These are phyloP conservation scores for Myathropa florea DNA, from an alignment of 2,888 invertebrate genomes.

Conservation along the genomic window DNA sequence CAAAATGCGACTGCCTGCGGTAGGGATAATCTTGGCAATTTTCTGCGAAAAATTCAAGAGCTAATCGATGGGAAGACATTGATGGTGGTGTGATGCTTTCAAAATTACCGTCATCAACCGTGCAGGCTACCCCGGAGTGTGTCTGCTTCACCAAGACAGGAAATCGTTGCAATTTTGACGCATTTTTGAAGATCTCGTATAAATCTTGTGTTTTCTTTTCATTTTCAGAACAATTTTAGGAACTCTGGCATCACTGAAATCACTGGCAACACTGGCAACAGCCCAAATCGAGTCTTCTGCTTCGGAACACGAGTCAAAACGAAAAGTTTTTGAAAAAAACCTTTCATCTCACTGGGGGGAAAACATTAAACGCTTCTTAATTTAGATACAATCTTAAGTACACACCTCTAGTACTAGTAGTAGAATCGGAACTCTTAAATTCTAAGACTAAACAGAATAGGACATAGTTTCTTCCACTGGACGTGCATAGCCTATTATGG, in stretches of 20 bases:
- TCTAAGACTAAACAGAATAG: conserved; percentile 19
- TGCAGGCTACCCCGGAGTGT: too few relatives aligned
- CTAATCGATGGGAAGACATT: not conserved
- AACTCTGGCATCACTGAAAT: not conserved
- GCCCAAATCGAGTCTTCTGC: not conserved
- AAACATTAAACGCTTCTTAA: conserved; percentile 63
- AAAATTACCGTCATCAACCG: not conserved
- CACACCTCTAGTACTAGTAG: conserved; percentile 30
- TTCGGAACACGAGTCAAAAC: not conserved
- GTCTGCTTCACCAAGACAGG: too few relatives aligned
- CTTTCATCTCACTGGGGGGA: conserved; percentile 59
- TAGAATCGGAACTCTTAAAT: conserved; percentile 14
- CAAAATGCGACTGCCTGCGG: not conserved
- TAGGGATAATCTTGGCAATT: conserved; percentile 18
- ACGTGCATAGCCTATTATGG: conserved; percentile 59
- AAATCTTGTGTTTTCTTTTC: not conserved
- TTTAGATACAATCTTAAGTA: conserved; percentile 37
- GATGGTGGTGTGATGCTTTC: not conserved
- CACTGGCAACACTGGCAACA: not conserved
- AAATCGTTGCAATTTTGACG: conserved; percentile 7
- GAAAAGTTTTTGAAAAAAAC: conserved; percentile 25
- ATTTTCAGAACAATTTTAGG: not conserved
- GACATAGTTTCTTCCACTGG: conserved; percentile 1
- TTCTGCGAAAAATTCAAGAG: conserved; percentile 16
- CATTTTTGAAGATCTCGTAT: not conserved